Base-by-base conservation (phyloP, 2,888 invertebrate species). In the Tenthredo mesomela region DNA sequence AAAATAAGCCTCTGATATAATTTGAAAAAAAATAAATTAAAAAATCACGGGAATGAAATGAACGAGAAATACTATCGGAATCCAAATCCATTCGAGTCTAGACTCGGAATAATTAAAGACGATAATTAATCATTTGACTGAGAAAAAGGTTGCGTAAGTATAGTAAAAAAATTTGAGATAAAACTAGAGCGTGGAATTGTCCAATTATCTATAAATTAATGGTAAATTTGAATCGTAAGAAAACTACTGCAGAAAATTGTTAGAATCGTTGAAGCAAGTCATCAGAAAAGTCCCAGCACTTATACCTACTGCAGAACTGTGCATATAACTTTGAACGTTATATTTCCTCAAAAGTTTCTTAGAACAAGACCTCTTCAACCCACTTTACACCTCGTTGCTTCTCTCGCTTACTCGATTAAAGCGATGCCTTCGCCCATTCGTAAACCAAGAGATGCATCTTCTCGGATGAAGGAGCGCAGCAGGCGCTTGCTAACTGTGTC, bases 381-480 rank as follows among this genome's bases (percentile, higher is more conserved):
- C 54, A 77, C 50, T 77, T 77, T 50, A 77, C 77, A 47, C 77
- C 50, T 50, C 29, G 29, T 54, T 47, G 54, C 7, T 50, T 77
- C n/a, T 77, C 10, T 29, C 50, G 40, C n/a, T 37, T 73, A 73
- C 71, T 43, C 71, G 71, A 73, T 73, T 73, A 73, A 73, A 21
- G 71, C 77, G 29, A n/a, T 54, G 4, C 54, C 54, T 77, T 21
- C 77, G 29, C 33, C 54, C 33, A 50, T 77, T 77, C 33, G 18
- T 1, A 18, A 50, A 54, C 54, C 6, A 54, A 9, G n/a, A 50
- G 33, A 29, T 77, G 33, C 77, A 77, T 54, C 50, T 77, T 18
- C 77, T 77, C 54, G 77, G 77, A 77, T 77, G 77, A 54, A 33
- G 33, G 25, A 77, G 50, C 77, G 18, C 77, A 33, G 50, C 77